Evolutionary conservation across 2,797 vertebrate genomes (phyloP).

Genomic region (Pantherophis vulpinus): DNA sequence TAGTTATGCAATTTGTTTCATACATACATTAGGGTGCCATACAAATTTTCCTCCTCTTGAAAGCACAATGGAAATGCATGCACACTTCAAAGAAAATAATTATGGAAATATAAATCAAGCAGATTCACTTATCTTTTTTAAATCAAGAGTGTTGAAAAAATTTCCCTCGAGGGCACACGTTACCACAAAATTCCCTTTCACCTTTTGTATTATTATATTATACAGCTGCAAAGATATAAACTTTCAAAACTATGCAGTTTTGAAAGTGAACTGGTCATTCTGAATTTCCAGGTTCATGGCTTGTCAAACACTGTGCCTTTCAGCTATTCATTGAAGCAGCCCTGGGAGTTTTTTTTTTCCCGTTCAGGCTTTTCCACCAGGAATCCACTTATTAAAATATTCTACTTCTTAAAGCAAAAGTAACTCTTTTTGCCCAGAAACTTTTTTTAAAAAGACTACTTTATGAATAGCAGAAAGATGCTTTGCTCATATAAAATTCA

Average conservation of each 20-base stretch:
- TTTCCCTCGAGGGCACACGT: constrained; percentile 32
- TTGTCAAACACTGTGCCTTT: background rate
- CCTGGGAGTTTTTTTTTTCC: background rate
- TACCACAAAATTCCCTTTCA: constrained; percentile 23
- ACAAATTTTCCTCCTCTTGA: constrained; percentile 8
- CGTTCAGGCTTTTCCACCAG: background rate
- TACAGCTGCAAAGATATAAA: constrained; percentile 4
- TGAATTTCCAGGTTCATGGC: background rate
- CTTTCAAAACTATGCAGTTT: background rate
- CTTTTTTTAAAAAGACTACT: background rate
- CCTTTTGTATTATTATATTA: constrained; percentile 37
- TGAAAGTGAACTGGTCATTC: background rate
- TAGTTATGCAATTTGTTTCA: background rate
- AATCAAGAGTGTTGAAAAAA: constrained; percentile 40
- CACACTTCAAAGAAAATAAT: constrained; percentile 34
- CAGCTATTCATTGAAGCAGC: background rate
- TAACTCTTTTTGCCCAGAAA: background rate
- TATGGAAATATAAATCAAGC: constrained; percentile 23
- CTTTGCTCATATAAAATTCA: background rate
- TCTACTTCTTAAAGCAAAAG: background rate
- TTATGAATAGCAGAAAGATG: background rate
- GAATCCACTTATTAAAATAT: background rate
- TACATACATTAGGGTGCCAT: constrained; percentile 7
- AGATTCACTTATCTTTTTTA: constrained; percentile 22
- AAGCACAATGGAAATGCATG: constrained; percentile 25